phyloP scores from a whole-genome alignment of 1,140 invertebrate genomes.

The Armadillidium nasatum region DNA sequence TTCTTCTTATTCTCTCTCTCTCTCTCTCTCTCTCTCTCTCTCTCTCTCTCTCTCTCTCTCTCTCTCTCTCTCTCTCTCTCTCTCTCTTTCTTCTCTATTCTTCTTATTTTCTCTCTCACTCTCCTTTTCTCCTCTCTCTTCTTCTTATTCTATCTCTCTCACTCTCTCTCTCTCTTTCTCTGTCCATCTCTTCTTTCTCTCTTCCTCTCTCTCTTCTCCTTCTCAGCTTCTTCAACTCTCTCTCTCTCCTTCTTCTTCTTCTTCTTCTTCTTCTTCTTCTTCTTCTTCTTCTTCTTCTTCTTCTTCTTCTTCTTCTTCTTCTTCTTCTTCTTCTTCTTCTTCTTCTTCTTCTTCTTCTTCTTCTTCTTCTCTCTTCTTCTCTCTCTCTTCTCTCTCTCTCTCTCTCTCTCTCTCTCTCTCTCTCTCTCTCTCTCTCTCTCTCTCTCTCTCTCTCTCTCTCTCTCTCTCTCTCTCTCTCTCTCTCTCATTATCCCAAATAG shows the following conservation, averaged over 20 bases:
- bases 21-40: no score
- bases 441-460: not conserved
- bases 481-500: not conserved
- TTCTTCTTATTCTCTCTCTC: no score
- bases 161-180: no score
- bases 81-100: no score
- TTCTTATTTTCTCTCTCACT: no score
- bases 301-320: not conserved
- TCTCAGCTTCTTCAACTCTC: not conserved
- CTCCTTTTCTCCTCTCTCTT: no score
- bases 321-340: not conserved
- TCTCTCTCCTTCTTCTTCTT: not conserved
- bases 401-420: not conserved
- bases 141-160: no score
- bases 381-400: not conserved
- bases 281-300: not conserved
- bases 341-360: not conserved
- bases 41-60: no score
- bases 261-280: not conserved
- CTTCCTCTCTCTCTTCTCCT: no score
- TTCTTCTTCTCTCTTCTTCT: not conserved
- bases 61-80: no score
- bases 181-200: no score
- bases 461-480: not conserved
- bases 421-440: not conserved